These are phyloP conservation scores for Neostethus bicornis DNA, from an alignment of 2,797 vertebrate species.

Conservation along the genomic window DNA sequence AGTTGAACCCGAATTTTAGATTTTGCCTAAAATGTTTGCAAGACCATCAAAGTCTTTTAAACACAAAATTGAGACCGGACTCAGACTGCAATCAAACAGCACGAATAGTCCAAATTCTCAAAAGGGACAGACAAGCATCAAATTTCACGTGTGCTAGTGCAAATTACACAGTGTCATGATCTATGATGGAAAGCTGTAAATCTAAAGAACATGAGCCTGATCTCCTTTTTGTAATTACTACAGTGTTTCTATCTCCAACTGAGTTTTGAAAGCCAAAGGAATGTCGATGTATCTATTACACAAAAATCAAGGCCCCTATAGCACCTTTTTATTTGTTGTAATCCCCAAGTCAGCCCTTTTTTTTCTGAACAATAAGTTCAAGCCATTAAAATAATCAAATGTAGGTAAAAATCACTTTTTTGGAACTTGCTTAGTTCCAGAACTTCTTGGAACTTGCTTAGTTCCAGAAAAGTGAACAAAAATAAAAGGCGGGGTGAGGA, in stretches of 20 bases:
- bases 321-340: conserved; percentile 7
- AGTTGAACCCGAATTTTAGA: conserved; percentile 14
- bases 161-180: conserved; percentile 55
- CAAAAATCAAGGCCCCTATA: conserved; percentile 19
- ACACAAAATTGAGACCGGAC: too few relatives aligned
- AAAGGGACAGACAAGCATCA: conserved; percentile 28
- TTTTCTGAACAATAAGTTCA: conserved; percentile 24
- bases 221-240: conserved; percentile 45
- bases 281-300: conserved; percentile 66
- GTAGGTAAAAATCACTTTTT: conserved; percentile 16
- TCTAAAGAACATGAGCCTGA: conserved; percentile 58
- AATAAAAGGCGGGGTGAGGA: conserved; percentile 8
- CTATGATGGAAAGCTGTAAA: conserved; percentile 56
- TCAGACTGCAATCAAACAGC: conserved; percentile 18
- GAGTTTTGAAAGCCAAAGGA: conserved; percentile 65
- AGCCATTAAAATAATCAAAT: conserved; percentile 11
- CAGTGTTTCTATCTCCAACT: conserved; percentile 40
- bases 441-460: too few relatives aligned
- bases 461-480: conserved; percentile 22
- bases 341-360: conserved; percentile 17
- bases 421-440: too few relatives aligned
- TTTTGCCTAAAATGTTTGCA: conserved; percentile 2
- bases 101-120: conserved; percentile 17
- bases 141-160: conserved; percentile 35
- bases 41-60: conserved; percentile 2